Evolutionary conservation across 1,140 invertebrate species (phyloP).

Genomic region (Drosophila takahashii): DNA sequence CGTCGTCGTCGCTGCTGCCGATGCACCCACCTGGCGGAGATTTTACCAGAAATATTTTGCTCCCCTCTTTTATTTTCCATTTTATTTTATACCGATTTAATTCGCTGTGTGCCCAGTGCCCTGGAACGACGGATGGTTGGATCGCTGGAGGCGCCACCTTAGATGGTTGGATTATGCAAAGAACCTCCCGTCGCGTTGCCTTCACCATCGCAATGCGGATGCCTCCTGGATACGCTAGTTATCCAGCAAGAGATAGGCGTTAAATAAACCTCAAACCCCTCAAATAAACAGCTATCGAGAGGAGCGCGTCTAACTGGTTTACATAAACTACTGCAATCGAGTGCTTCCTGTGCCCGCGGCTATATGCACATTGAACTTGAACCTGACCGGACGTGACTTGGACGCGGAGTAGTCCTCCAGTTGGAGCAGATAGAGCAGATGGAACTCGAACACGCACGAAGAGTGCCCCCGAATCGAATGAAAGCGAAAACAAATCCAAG

Average conservation of each 20-base stretch:
- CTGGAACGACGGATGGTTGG: constrained; percentile 20
- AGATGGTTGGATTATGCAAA: constrained; percentile 54
- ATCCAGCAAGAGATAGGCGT: constrained; percentile 5
- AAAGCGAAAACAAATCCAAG: constrained; percentile 62
- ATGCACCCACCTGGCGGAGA: constrained; percentile 52
- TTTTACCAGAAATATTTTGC: constrained; percentile 54
- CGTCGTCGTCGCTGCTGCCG: constrained; percentile 6
- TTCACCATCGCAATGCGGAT: constrained; percentile 50
- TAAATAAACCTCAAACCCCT: constrained; percentile 24
- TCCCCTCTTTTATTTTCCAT: constrained; percentile 23
- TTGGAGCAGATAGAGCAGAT: constrained; percentile 11
- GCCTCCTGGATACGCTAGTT: constrained; percentile 7
- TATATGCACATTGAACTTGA: constrained; percentile 71
- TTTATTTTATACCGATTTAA: constrained; percentile 12
- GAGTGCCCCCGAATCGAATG: constrained; percentile 46
- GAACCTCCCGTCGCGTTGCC: constrained; percentile 18
- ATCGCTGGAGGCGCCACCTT: neutral
- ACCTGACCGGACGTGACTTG: constrained; percentile 69
- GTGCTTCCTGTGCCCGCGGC: constrained; percentile 54
- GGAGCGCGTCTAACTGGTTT: constrained; percentile 68
- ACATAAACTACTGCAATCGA: constrained; percentile 41
- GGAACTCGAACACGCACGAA: constrained; percentile 42
- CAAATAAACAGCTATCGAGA: constrained; percentile 5
- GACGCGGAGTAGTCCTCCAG: constrained; percentile 5
- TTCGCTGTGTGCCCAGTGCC: constrained; percentile 35